These are phyloP conservation scores for Mustela lutreola DNA, from an alignment of 2,113 vertebrate species.

Conservation along the genomic window DNA sequence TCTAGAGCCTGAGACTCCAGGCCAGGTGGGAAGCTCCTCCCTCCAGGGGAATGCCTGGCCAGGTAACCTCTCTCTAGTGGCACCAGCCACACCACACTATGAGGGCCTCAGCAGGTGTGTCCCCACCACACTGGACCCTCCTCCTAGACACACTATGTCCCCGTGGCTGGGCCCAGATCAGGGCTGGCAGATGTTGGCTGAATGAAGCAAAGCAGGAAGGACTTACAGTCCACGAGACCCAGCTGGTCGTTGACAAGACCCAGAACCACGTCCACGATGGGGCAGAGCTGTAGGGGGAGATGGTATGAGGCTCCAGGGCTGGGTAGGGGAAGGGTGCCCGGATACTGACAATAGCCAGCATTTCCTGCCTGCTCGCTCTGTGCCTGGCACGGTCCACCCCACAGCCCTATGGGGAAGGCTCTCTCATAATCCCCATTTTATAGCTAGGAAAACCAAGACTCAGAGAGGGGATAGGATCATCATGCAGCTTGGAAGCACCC, in stretches of 20 bases:
- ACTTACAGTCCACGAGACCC: conserved; percentile 84
- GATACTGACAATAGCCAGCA: fast-evolving
- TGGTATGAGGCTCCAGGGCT: fast-evolving
- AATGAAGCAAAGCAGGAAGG: neutral
- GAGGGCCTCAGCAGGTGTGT: no score
- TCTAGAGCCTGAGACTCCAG: neutral
- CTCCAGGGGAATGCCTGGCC: neutral
- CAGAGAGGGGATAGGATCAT: neutral
- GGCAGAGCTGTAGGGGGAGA: conserved; percentile 83
- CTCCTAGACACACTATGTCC: neutral
- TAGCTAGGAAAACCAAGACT: neutral
- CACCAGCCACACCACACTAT: fast-evolving
- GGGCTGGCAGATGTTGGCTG: neutral
- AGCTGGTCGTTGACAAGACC: conserved; percentile 83
- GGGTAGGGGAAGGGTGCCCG: fast-evolving
- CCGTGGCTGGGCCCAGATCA: neutral
- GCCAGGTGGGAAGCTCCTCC: neutral
- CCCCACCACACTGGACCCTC: neutral
- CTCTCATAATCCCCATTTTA: neutral
- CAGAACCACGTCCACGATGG: conserved; percentile 64
- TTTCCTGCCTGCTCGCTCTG: neutral
- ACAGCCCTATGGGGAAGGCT: neutral
- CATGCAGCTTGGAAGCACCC: neutral
- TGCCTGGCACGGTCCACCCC: neutral
- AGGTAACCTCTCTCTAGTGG: neutral